Percentiles rank a stretch among this genome's conserved stretches.
phyloP scores from a whole-genome alignment of 2,888 invertebrate species.

The Esperia sulphurella region DNA sequence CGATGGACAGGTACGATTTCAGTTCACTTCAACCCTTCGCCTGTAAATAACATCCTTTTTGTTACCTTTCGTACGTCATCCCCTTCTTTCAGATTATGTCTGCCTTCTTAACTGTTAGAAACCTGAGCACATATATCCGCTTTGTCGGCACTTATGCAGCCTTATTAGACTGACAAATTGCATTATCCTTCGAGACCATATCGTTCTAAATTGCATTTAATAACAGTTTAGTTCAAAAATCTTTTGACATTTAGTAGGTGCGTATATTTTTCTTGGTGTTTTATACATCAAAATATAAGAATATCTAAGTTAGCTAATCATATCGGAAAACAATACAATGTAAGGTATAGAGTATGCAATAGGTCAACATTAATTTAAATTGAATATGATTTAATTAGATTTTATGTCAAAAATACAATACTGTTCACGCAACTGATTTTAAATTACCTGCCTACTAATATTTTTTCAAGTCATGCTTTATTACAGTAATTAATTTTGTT shows the following conservation, averaged over 20 bases:
- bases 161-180: no score
- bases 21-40: background rate
- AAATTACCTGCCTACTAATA: background rate
- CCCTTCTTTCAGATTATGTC: no score
- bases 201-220: background rate
- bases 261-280: background rate
- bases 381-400: conserved; percentile 1
- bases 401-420: background rate
- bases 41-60: no score
- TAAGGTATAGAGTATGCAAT: background rate
- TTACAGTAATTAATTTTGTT: background rate
- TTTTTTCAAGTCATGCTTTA: background rate
- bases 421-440: background rate
- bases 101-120: no score
- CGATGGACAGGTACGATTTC: background rate
- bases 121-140: no score
- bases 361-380: background rate
- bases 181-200: no score
- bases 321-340: background rate
- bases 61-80: no score
- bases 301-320: background rate
- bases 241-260: no score
- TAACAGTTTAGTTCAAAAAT: no score
- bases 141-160: no score
- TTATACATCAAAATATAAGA: background rate